Evolutionary conservation across 2,113 vertebrate species (phyloP), one percentile per base, ranked within the genome.

Genomic region (Canis aureus): DNA sequence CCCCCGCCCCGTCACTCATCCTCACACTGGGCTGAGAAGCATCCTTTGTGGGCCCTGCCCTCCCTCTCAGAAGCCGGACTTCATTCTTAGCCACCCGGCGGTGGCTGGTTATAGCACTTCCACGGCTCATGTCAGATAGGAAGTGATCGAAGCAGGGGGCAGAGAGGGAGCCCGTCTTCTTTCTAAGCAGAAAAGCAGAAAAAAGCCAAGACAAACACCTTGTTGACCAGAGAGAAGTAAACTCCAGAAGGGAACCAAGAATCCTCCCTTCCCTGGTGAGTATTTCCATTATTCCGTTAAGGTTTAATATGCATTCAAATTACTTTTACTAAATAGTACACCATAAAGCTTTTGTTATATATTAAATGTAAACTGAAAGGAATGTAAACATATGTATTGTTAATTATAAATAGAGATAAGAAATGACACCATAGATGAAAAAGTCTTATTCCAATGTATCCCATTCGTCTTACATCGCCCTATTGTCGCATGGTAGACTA

Each of bases 311-410:
- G 99, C 98, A 99, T 99, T 99, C 99, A 99, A 98, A 99, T 99
- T 99, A 99, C 98, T 98, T 99, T 99, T 99, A 99, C 98, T 99
- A 99, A 99, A 99, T 99, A 99, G 99, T 99, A 99, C 99, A 99
- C 98, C 99, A 98, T 99, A 98, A 99, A 99, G 99, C 99, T 99
- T 99, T 99, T 99, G 99, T 99, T 99, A 98, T 99, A 99, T 99
- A 99, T 99, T 99, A 99, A 99, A 99, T 99, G 99, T 99, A 99
- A 99, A 99, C 99, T 99, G 99, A 99, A 99, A 99, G 99, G 99
- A 99, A 99, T 99, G 99, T 99, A 99, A 99, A 99, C 99, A 99
- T 99, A 99, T 99, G 99, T 99, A 99, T 99, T 99, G 99, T 99
- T 99, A 99, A 99, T 99, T 99, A 99, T 99, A 99, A 99, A 99